A percentile compares a stretch with the other conserved stretches of the same genome.
Evolutionary conservation across 1,140 invertebrate species (phyloP).

Genomic region (Bilobella aurantiaca): DNA sequence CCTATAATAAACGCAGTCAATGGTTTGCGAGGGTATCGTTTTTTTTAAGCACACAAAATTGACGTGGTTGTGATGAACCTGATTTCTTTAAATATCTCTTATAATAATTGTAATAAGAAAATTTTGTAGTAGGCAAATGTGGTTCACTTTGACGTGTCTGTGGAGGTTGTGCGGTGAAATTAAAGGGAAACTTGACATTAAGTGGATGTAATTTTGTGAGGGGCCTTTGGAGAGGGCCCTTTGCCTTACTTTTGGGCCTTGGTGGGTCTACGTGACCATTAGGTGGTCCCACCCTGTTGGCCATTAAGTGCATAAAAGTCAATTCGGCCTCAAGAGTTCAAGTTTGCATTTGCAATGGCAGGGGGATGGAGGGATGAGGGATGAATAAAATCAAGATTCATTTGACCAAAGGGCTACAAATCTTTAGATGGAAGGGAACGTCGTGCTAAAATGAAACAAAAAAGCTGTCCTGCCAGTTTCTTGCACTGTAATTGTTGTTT

Average conservation of each 20-base stretch:
- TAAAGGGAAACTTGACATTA: not conserved
- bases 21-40: no score
- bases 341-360: not conserved
- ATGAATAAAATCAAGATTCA: not conserved
- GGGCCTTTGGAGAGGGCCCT: not conserved
- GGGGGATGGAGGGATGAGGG: not conserved
- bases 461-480: not conserved
- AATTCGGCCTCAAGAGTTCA: not conserved
- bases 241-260: not conserved
- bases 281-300: not conserved
- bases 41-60: no score
- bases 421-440: not conserved
- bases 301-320: not conserved
- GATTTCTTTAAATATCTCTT: no score
- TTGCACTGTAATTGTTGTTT: slow-evolving; percentile 2
- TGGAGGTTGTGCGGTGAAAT: not conserved
- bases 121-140: no score
- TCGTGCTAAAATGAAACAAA: not conserved
- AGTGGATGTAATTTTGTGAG: not conserved
- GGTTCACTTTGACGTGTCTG: not conserved
- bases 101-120: not conserved
- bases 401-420: not conserved
- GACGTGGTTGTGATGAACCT: no score
- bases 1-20: no score
- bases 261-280: not conserved